These are phyloP conservation scores for Paratrypauchen microcephalus DNA, from an alignment of 2,797 vertebrate species.

Conservation along the genomic window DNA sequence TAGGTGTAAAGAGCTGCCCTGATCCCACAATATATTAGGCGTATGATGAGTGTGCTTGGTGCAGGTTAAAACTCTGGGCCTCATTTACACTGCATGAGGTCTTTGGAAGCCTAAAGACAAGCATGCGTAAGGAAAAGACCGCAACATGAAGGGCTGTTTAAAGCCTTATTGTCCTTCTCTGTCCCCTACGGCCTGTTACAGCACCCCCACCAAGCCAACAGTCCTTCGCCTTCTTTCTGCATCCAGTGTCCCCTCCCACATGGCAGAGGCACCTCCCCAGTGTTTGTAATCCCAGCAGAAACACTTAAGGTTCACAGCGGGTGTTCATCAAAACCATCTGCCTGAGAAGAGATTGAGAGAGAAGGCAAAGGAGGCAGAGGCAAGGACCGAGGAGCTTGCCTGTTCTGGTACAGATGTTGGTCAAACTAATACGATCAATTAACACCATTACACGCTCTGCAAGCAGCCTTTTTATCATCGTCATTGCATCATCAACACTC, in stretches of 20 bases:
- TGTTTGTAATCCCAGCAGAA: constrained; percentile 99
- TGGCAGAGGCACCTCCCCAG: constrained; percentile 80
- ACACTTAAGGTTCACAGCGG: constrained; percentile 99
- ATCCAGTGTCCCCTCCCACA: constrained; percentile 65
- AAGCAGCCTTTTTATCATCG: constrained; percentile 93
- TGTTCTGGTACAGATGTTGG: constrained; percentile 63
- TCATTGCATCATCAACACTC: constrained; percentile 88
- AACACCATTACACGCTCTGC: constrained; percentile 98
- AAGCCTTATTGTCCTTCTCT: constrained; percentile 75
- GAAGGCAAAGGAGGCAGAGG: constrained; percentile 44
- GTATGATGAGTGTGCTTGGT: constrained; percentile 45
- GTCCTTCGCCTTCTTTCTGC: constrained; percentile 71
- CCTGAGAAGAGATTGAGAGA: constrained; percentile 89
- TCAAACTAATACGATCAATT: constrained; percentile 99
- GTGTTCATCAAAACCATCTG: constrained; percentile 99
- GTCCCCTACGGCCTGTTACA: constrained; percentile 65
- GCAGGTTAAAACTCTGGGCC: constrained; percentile 71
- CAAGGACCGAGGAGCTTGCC: constrained; percentile 47
- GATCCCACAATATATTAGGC: constrained; percentile 35
- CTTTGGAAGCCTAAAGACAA: constrained; percentile 74
- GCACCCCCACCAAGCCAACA: constrained; percentile 70
- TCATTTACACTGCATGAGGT: constrained; percentile 70
- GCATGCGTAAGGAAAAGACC: constrained; percentile 70
- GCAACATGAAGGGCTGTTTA: constrained; percentile 73
- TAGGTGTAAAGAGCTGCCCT: constrained; percentile 17